Conservation (phyloP, 37 sponge, comb jelly and placozoan genomes). For the Chondrosia reniformis region DNA sequence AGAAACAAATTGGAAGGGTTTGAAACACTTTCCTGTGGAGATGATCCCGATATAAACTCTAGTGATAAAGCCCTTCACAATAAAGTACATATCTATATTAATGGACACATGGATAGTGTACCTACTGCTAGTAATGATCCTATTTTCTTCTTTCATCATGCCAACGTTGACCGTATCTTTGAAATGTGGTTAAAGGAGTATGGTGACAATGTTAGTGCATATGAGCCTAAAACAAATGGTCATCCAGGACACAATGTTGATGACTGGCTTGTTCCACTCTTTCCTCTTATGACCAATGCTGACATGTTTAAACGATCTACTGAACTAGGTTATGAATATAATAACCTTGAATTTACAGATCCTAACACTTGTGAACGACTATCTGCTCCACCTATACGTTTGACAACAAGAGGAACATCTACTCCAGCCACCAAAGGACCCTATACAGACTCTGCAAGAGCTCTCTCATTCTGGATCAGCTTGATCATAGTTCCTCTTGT, state of each 20-base stretch:
- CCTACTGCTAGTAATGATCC: constrained; percentile 68
- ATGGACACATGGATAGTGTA: constrained; percentile 37
- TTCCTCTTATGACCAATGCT: constrained; percentile 49
- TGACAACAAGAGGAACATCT: no score
- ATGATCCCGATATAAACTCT: not conserved
- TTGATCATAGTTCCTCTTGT: no score
- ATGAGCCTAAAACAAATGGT: not conserved
- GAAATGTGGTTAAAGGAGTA: constrained; percentile 35
- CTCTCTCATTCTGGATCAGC: no score
- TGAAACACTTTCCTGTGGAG: not conserved
- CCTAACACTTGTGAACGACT: no score
- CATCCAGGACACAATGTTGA: constrained; percentile 34
- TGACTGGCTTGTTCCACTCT: constrained; percentile 48
- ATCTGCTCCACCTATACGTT: no score
- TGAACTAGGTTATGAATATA: constrained; percentile 44
- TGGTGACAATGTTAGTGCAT: not conserved
- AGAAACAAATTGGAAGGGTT: constrained; percentile 2
- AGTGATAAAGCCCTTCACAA: not conserved
- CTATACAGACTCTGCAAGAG: no score
- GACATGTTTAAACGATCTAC: constrained; percentile 34
- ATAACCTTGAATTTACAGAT: not conserved
- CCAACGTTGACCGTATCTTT: constrained; percentile 59
- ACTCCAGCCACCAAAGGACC: no score
- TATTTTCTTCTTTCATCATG: constrained; percentile 59
- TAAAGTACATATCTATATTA: not conserved